These are phyloP conservation scores for Temnothorax nylanderi DNA, from an alignment of 1,140 invertebrate genomes.

Conservation along the genomic window DNA sequence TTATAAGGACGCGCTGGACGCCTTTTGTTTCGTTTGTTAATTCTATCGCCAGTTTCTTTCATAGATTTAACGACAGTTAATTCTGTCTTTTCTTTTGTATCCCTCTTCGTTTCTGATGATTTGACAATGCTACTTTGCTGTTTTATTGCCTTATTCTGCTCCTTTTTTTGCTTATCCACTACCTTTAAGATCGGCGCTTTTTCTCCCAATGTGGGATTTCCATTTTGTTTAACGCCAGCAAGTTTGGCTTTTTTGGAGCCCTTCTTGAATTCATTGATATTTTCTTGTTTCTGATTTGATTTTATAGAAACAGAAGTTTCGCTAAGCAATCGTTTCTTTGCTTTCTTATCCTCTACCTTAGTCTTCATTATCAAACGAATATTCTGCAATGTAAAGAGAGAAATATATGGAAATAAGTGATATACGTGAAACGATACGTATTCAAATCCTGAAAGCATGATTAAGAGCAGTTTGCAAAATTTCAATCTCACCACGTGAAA, in stretches of 20 bases:
- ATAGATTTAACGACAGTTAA: not conserved
- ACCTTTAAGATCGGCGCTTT: not conserved
- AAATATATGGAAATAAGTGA: not conserved
- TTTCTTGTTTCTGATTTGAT: not conserved
- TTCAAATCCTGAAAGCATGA: not conserved
- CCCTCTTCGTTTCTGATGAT: not conserved
- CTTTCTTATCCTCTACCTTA: slow-evolving; percentile 48
- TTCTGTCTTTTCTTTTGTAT: not conserved
- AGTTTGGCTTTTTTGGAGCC: slow-evolving; percentile 22
- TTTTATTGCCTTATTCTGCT: not conserved
- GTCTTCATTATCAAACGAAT: slow-evolving; percentile 27
- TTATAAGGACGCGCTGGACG: not conserved
- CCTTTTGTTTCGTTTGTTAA: not conserved
- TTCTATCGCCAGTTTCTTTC: not conserved
- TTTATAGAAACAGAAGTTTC: slow-evolving; percentile 13
- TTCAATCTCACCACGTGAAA: not conserved
- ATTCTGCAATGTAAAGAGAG: not conserved
- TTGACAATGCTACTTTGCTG: slow-evolving; percentile 4
- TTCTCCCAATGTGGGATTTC: not conserved
- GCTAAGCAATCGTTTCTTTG: slow-evolving; percentile 61
- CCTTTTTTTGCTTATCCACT: not conserved
- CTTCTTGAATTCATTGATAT: slow-evolving; percentile 4
- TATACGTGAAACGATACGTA: not conserved
- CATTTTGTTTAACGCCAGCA: slow-evolving; percentile 47
- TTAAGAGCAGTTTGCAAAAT: not conserved